Evolutionary conservation across 2,113 vertebrate species (phyloP), one percentile per base, ranked within the genome.

Genomic region (Damaliscus lunatus): DNA sequence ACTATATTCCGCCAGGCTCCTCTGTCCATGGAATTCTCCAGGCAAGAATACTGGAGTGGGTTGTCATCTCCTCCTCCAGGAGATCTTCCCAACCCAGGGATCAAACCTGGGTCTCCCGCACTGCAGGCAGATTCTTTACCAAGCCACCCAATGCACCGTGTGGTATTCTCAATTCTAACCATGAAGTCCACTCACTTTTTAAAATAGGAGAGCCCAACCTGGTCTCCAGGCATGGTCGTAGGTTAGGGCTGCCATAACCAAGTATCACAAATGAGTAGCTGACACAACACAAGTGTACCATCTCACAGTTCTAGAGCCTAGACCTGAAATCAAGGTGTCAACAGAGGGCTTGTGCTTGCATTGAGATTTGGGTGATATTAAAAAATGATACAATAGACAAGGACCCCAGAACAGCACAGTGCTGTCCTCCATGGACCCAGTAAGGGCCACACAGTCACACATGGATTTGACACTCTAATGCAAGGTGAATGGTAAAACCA

Each of bases 201-300:
- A 57, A 46, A 53, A 43, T 2, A 88, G 62, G 78, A 43, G 1
- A 33, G 43, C 52, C 83, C 71, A 55, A 14, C 29, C 81, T 7
- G 7, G 23, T 43, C 52, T 17, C 88, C 91, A 92, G 6, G 71
- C 4, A 1, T 12, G 21, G 27, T 25, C 5, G 7, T 25, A 29
- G 5, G 43, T 40, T 2, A 46, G 36, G 7, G 43, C 53, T 64
- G 57, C 86, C n/a, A 7, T 46, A n/a, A 12, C 52, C 80, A 23
- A 40, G 31, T 3, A 46, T 33, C 27, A 33, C n/a, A 17, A 13
- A 27, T 14, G 5, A 25, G 53, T 0, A 10, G 4, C 29, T 17
- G 6, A 36, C 29, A 59, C 6, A 23, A 23, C 77, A 55, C n/a
- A 83, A 53, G 23, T 14, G 6, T 13, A 9, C 16, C 5, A 4